A percentile compares a stretch with the other conserved stretches of the same genome.
Evolutionary conservation across 2,797 vertebrate genomes (phyloP).

Genomic region (Hapalemur alaotrensis): DNA sequence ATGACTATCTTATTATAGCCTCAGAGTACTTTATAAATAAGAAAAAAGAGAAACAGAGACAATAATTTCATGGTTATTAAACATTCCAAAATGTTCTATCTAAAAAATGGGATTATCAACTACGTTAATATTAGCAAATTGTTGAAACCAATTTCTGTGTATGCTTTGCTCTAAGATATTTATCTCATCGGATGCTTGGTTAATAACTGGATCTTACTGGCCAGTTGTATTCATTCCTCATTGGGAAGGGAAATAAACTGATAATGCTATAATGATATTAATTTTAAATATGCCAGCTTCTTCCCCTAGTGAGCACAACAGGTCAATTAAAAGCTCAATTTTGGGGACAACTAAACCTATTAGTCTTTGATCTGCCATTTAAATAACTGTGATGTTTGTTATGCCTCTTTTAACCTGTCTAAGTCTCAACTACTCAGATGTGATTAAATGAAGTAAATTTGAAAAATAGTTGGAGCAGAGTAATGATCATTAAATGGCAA

Average conservation of each 20-base stretch:
- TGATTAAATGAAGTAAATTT: background rate
- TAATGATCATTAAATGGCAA: background rate
- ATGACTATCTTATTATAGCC: background rate
- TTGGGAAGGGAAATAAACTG: background rate
- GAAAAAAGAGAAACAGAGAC: background rate
- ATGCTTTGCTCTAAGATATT: background rate
- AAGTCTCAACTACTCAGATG: background rate
- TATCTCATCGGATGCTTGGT: background rate
- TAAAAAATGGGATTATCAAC: background rate
- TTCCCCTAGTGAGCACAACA: background rate
- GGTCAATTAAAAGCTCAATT: background rate
- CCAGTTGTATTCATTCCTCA: background rate
- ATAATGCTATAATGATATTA: background rate
- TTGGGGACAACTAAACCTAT: background rate
- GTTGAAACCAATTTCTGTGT: background rate
- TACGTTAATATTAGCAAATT: background rate
- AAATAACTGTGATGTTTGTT: background rate
- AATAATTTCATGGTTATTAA: constrained; percentile 8
- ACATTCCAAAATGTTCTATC: background rate
- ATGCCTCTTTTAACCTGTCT: background rate
- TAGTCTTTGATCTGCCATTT: background rate
- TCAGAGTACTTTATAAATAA: background rate
- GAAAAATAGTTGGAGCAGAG: background rate
- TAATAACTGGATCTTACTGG: background rate
- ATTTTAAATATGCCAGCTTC: background rate